Percentiles rank a stretch among this genome's conserved stretches.
phyloP scores from a whole-genome alignment of 1,140 invertebrate genomes.

The Euwallacea fornicatus region DNA sequence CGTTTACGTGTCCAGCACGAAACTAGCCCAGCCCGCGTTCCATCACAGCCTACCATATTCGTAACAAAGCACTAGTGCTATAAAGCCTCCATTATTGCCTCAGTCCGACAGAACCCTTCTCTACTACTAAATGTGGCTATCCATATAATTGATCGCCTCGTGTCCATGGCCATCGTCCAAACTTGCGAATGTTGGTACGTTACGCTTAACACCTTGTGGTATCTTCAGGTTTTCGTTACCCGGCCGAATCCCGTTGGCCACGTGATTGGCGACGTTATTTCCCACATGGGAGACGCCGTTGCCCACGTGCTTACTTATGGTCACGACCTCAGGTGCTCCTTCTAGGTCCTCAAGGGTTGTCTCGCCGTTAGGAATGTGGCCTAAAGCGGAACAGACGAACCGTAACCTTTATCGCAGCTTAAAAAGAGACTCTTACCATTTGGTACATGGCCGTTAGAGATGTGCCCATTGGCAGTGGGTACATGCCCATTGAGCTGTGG shows the following conservation, averaged over 20 bases:
- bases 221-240: slow-evolving; percentile 1
- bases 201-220: neutral
- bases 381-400: slow-evolving; percentile 12
- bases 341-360: slow-evolving; percentile 46
- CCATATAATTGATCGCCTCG: slow-evolving; percentile 6
- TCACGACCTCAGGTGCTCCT: slow-evolving; percentile 42
- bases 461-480: slow-evolving; percentile 41
- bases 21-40: too few species aligned
- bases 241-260: neutral
- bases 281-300: slow-evolving; percentile 20
- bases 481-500: slow-evolving; percentile 41
- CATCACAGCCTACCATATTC: too few species aligned
- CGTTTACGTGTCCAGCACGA: too few species aligned
- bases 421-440: neutral
- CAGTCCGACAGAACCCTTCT: too few species aligned
- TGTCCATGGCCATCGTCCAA: slow-evolving; percentile 13
- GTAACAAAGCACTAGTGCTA: too few species aligned
- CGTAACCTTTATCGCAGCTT: neutral
- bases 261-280: neutral
- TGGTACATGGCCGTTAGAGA: slow-evolving; percentile 33
- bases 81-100: too few species aligned
- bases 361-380: slow-evolving; percentile 44
- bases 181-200: slow-evolving; percentile 14
- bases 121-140: slow-evolving; percentile 25
- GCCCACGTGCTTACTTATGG: slow-evolving; percentile 46